Conservation (phyloP, 2,113 vertebrate species). For the Ginglymostoma cirratum region DNA sequence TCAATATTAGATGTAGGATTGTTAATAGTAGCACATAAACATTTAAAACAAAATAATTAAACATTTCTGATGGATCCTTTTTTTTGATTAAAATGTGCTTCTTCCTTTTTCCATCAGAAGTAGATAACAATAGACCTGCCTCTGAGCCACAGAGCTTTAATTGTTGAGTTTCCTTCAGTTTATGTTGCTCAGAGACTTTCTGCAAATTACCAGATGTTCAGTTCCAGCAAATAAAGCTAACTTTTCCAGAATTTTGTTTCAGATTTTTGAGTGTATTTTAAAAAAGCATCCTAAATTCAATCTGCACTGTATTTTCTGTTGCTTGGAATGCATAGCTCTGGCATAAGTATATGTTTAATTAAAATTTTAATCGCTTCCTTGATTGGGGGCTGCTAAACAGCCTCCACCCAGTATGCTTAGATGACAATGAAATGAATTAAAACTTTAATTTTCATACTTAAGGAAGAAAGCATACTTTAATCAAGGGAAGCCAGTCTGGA, state of each 20-base stretch:
- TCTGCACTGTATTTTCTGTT: neutral
- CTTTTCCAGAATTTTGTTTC: neutral
- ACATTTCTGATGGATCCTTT: neutral
- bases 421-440: neutral
- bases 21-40: neutral
- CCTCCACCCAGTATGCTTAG: no score
- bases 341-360: neutral
- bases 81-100: neutral
- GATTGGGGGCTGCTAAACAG: neutral
- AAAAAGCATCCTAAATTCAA: neutral
- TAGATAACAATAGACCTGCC: neutral
- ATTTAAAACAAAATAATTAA: slow-evolving; percentile 11
- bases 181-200: neutral
- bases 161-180: neutral
- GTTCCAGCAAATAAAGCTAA: neutral
- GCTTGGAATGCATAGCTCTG: neutral
- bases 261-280: neutral
- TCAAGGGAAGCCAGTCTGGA: neutral
- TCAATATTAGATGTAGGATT: neutral
- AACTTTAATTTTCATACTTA: neutral
- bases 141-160: neutral
- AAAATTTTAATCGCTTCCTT: neutral
- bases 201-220: neutral
- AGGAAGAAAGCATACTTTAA: neutral
- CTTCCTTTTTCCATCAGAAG: neutral